Base-by-base conservation (phyloP, 2,888 invertebrate genomes). In the Campaea margaritaria region DNA sequence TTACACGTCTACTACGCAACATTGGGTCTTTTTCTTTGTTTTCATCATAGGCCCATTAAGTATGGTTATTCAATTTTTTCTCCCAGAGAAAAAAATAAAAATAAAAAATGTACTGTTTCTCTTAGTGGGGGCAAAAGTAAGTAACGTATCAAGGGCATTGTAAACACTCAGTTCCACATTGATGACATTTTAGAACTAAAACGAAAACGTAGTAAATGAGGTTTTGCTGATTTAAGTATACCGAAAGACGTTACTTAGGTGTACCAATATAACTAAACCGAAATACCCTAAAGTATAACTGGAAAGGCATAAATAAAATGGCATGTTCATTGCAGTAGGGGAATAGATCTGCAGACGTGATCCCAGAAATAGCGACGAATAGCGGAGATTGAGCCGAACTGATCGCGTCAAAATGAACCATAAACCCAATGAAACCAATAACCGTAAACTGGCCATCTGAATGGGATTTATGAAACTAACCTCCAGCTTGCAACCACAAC, bases 341-440 rank as follows among this genome's bases (percentile, higher is more conserved):
- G 64, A 65, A 49, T 58, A 64, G 69, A 72, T 70, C 71, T 71
- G 53, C 70, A 69, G 65, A 62, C 57, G 51, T 16, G 50, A 56
- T 62, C 34, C 56, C 73, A 66, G 69, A 75, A 74, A 79, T 79
- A 78, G 72, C 67, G 63, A 67, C 53, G 56, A 81, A 79, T 77
- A 76, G 75, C 70, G 67, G 64, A 66, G 70, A 77, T 78, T 75
- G 73, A 74, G 76, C 73, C 71, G 72, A 74, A 72, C 78, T 76
- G 76, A 81, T 79, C 78, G 75, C 77, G 76, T 78, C 78, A 78
- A 79, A 84, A 82, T 81, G 75, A 83, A 79, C 78, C 80, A 78
- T 81, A 78, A 80, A 79, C 75, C 72, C 78, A 83, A 79, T 85
- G 78, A 78, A 83, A 80, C 77, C 81, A 77, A 81, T 81, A 79